phyloP scores from a whole-genome alignment of 2,888 invertebrate genomes.

The Eretmocerus hayati region DNA sequence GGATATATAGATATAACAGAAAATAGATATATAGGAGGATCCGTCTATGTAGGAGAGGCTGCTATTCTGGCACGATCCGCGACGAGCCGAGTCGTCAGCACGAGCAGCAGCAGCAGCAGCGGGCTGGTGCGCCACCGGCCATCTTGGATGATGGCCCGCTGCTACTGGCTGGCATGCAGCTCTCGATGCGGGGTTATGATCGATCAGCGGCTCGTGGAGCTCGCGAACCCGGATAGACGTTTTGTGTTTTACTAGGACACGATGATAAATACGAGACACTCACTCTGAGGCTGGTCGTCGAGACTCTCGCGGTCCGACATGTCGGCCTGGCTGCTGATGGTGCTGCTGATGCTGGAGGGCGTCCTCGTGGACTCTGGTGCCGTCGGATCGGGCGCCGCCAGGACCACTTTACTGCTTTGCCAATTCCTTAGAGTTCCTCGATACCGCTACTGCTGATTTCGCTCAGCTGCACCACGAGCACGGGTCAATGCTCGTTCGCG shows the following conservation, averaged over 20 bases:
- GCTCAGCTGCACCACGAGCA: too few species aligned
- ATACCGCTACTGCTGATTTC: too few species aligned
- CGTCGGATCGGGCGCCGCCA: too few species aligned
- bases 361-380: too few species aligned
- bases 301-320: conserved; percentile 47
- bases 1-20: too few species aligned
- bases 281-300: conserved; percentile 46
- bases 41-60: not conserved
- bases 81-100: not conserved
- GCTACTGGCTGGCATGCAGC: not conserved
- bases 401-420: not conserved
- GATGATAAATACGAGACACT: too few species aligned
- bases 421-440: too few species aligned
- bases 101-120: not conserved
- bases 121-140: conserved; percentile 27
- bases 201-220: conserved; percentile 12
- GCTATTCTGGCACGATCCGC: too few species aligned
- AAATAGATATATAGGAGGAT: not conserved
- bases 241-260: too few species aligned
- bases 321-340: conserved; percentile 11
- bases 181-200: not conserved
- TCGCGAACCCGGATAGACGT: too few species aligned
- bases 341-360: not conserved
- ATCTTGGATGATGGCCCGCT: conserved; percentile 41
- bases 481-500: too few species aligned